A percentile compares a stretch with the other conserved stretches of the same genome.
Evolutionary conservation across 1,140 invertebrate genomes (phyloP).

Genomic region (Helicoverpa zea): DNA sequence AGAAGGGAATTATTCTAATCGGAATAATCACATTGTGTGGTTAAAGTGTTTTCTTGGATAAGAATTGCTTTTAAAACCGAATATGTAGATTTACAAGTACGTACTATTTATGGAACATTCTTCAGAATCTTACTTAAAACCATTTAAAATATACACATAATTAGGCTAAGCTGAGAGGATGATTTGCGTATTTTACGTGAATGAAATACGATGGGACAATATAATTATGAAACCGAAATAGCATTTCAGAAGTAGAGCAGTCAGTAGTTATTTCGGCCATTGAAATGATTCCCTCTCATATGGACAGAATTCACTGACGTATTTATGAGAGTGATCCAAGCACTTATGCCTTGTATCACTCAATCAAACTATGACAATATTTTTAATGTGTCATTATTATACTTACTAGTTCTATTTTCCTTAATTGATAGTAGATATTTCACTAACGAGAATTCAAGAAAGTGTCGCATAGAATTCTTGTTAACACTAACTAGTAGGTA

Average conservation of each 20-base stretch:
- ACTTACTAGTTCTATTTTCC: not conserved
- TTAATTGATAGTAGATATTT: not conserved
- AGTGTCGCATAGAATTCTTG: constrained; percentile 25
- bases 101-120: too few species aligned
- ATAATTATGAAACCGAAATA: constrained; percentile 29
- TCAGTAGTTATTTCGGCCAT: constrained; percentile 29
- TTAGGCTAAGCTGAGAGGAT: constrained; percentile 6
- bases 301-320: constrained; percentile 44
- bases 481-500: constrained; percentile 1
- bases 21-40: constrained; percentile 32
- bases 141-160: not conserved
- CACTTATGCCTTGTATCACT: constrained; percentile 26
- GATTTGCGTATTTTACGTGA: constrained; percentile 18
- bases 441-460: constrained; percentile 9
- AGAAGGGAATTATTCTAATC: constrained; percentile 17
- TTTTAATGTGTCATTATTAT: not conserved
- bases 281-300: constrained; percentile 41
- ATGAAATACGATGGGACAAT: constrained; percentile 48
- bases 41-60: not conserved
- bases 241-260: not conserved
- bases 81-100: not conserved
- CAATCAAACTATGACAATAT: constrained; percentile 9
- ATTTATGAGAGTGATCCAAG: constrained; percentile 25
- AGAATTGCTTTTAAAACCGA: constrained; percentile 1
- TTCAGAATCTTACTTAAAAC: too few species aligned